These are phyloP conservation scores for Lamellibrachia satsuma DNA, from an alignment of 2,888 invertebrate species.

Conservation along the genomic window DNA sequence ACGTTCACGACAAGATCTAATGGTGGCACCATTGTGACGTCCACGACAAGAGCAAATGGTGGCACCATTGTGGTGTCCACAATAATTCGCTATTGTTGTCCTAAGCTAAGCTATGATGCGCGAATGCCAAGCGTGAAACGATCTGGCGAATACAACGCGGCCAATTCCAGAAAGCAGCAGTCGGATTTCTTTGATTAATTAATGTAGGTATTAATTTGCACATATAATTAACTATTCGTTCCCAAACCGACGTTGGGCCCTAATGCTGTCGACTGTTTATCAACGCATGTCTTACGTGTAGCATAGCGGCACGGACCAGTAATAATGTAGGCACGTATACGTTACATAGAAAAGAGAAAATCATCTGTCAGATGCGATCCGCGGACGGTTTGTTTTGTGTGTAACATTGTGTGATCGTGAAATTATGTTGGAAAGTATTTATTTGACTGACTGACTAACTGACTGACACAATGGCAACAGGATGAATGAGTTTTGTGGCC, in stretches of 20 bases:
- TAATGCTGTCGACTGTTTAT: too few species aligned
- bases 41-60: neutral
- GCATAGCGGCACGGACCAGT: too few species aligned
- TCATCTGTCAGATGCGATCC: too few species aligned
- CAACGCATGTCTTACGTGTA: too few species aligned
- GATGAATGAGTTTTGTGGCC: neutral
- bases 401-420: too few species aligned
- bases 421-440: neutral
- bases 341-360: too few species aligned
- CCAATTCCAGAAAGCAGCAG: neutral
- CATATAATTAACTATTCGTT: neutral
- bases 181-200: neutral
- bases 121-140: too few species aligned
- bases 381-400: too few species aligned
- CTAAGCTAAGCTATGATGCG: neutral
- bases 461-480: neutral
- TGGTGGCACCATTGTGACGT: neutral
- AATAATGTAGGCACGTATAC: too few species aligned
- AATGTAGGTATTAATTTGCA: neutral
- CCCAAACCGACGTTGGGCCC: neutral
- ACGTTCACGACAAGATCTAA: neutral
- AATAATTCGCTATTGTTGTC: neutral
- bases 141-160: too few species aligned
- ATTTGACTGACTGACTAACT: conserved; percentile 21
- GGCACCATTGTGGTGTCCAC: neutral